A percentile compares a stretch with the other conserved stretches of the same genome.
phyloP scores from a whole-genome alignment of 2,888 invertebrate genomes.

The Myopa tessellatipennis region DNA sequence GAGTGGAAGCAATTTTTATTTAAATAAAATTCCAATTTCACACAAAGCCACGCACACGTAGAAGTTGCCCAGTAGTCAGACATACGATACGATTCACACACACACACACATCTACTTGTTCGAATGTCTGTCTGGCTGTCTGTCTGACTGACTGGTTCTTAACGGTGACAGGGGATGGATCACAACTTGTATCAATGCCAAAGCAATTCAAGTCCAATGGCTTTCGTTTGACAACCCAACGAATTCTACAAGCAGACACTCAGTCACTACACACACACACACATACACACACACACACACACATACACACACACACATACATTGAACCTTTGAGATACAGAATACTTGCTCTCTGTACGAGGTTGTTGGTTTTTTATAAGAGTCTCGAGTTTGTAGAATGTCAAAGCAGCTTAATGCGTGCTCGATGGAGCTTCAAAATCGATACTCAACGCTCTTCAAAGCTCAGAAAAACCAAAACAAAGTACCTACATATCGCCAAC shows the following conservation, averaged over 20 bases:
- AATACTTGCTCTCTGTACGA: not conserved
- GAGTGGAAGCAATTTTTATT: not conserved
- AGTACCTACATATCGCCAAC: not conserved
- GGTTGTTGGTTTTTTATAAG: not conserved
- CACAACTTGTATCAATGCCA: not conserved
- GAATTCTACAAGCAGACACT: not conserved
- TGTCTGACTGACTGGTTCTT: too few species aligned
- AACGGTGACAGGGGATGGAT: not conserved
- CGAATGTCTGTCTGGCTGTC: not conserved
- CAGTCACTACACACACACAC: not conserved
- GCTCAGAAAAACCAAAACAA: constrained; percentile 25
- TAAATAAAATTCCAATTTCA: not conserved
- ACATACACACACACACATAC: not conserved
- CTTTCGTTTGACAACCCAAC: constrained; percentile 11
- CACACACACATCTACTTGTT: not conserved
- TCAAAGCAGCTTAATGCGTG: constrained; percentile 35
- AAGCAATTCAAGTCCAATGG: constrained; percentile 11
- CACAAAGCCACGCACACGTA: not conserved
- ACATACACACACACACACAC: not conserved
- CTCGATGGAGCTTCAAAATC: constrained; percentile 35
- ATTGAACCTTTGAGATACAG: not conserved
- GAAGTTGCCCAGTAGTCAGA: not conserved
- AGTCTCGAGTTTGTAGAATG: constrained; percentile 24
- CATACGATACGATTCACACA: not conserved
- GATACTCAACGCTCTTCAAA: constrained; percentile 30